These are phyloP conservation scores for Diplolepis rosae DNA, from an alignment of 2,888 invertebrate species.

Conservation along the genomic window DNA sequence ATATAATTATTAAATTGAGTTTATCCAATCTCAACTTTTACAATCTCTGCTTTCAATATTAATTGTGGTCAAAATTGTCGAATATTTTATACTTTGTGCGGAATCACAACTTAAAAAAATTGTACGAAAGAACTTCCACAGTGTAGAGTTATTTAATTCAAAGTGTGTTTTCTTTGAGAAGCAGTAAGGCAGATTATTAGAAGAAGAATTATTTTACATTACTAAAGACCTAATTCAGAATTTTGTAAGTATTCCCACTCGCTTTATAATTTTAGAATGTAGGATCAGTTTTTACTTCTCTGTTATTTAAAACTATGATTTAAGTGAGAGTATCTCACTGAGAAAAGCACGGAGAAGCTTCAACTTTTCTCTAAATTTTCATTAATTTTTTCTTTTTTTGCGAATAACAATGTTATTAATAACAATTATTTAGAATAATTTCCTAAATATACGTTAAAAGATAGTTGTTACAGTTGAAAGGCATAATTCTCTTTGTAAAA, in stretches of 20 bases:
- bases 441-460: not conserved
- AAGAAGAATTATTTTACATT: not conserved
- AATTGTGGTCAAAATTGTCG: not conserved
- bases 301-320: slow-evolving; percentile 14
- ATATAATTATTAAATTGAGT: not conserved
- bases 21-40: not conserved
- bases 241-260: not conserved
- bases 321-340: slow-evolving; percentile 8
- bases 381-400: not conserved
- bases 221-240: not conserved
- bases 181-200: slow-evolving; percentile 25
- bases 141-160: not conserved
- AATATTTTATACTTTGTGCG: slow-evolving; percentile 13
- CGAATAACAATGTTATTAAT: not conserved
- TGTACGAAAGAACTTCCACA: not conserved
- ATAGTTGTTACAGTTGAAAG: not conserved
- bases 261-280: slow-evolving; percentile 16
- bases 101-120: not conserved
- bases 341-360: not conserved
- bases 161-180: slow-evolving; percentile 1
- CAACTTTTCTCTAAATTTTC: not conserved
- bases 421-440: slow-evolving; percentile 12
- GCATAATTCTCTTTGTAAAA: no score
- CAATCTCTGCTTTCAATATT: slow-evolving; percentile 8
- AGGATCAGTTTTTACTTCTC: slow-evolving; percentile 11